These are phyloP conservation scores for Pseudomyrmex gracilis DNA, from an alignment of 1,140 invertebrate species.

Conservation along the genomic window DNA sequence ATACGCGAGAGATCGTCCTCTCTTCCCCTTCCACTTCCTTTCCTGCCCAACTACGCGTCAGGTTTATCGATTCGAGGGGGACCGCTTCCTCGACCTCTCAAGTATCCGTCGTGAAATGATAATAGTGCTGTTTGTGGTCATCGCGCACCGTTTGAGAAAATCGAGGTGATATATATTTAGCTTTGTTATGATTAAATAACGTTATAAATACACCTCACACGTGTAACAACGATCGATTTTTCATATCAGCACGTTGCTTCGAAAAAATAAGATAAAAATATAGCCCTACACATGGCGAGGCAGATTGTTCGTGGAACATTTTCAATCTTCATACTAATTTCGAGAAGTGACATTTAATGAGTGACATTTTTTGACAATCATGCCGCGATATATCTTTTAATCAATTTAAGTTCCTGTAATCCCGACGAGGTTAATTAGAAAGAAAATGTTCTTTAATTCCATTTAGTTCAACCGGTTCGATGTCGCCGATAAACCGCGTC, in stretches of 20 bases:
- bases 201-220: too few species aligned
- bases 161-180: background rate
- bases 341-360: background rate
- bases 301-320: background rate
- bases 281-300: too few species aligned
- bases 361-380: slow-evolving; percentile 15
- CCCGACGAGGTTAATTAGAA: slow-evolving; percentile 7
- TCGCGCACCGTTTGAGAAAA: background rate
- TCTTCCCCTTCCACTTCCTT: slow-evolving; percentile 7
- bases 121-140: slow-evolving; percentile 8
- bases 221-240: too few species aligned
- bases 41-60: background rate
- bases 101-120: slow-evolving; percentile 18
- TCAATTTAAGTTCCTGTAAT: slow-evolving; percentile 10
- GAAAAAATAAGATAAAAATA: slow-evolving; percentile 1
- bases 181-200: background rate
- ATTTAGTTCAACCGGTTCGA: slow-evolving; percentile 46
- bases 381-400: background rate
- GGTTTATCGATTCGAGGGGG: slow-evolving; percentile 43
- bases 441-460: slow-evolving; percentile 37
- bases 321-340: background rate
- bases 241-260: too few species aligned
- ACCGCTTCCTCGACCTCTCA: slow-evolving; percentile 23
- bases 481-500: slow-evolving; percentile 45
- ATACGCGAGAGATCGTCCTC: background rate